phyloP scores from a whole-genome alignment of 1,140 invertebrate genomes.

The Pygmarrhopalites habei region DNA sequence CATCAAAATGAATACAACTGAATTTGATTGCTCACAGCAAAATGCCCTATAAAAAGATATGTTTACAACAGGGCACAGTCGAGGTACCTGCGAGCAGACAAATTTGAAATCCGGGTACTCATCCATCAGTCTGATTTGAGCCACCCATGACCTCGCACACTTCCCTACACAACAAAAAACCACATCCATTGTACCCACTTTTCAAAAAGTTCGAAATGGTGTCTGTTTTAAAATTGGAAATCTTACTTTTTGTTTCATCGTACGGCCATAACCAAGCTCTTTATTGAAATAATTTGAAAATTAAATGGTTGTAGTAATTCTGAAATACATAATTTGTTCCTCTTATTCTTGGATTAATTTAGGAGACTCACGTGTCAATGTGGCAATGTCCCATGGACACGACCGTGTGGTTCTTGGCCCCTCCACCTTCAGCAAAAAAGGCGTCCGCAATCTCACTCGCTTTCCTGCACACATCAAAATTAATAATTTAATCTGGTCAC shows the following conservation, averaged over 20 bases:
- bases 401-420: conserved; percentile 46
- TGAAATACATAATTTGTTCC: too few species aligned
- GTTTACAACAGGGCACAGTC: neutral
- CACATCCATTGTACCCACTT: too few species aligned
- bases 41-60: neutral
- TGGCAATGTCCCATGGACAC: conserved; percentile 49
- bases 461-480: conserved; percentile 41
- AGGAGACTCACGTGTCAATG: conserved; percentile 53
- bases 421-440: conserved; percentile 49
- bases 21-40: neutral
- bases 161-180: too few species aligned
- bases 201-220: too few species aligned
- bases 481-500: neutral
- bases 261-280: conserved; percentile 55
- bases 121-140: conserved; percentile 49
- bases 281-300: too few species aligned
- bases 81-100: neutral
- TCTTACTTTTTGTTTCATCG: conserved; percentile 46
- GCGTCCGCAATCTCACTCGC: conserved; percentile 44
- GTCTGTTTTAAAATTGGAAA: too few species aligned
- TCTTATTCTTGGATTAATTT: conserved; percentile 43
- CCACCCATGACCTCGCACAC: conserved; percentile 50
- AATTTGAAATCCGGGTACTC: conserved; percentile 45
- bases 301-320: too few species aligned
- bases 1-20: neutral